These are phyloP conservation scores for Notospermus geniculatus DNA, from an alignment of 1,140 invertebrate species.

Conservation along the genomic window DNA sequence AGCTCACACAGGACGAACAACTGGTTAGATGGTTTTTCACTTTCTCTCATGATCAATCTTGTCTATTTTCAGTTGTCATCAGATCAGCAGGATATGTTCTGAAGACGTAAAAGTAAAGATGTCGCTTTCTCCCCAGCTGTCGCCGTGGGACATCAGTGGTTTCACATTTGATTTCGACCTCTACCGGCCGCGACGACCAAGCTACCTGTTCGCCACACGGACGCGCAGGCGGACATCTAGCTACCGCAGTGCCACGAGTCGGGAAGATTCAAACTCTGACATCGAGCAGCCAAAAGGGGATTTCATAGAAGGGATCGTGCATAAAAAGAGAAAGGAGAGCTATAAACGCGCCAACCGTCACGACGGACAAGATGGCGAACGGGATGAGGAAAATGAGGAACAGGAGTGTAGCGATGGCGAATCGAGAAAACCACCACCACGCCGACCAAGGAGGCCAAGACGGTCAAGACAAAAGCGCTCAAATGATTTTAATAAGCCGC, in stretches of 20 bases:
- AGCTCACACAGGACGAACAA: too few relatives aligned
- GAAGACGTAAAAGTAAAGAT: too few relatives aligned
- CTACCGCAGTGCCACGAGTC: slow-evolving; percentile 45
- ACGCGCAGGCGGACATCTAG: slow-evolving; percentile 41
- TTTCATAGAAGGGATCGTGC: slow-evolving; percentile 46
- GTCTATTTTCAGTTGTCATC: too few relatives aligned
- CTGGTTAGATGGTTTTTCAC: too few relatives aligned
- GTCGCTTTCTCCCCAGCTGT: slow-evolving; percentile 47
- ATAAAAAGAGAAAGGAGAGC: slow-evolving; percentile 44
- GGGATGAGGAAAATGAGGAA: slow-evolving; percentile 18
- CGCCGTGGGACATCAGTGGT: slow-evolving; percentile 46
- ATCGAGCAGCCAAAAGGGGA: slow-evolving; percentile 30
- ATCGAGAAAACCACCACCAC: slow-evolving; percentile 16
- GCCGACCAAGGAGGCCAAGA: slow-evolving; percentile 26
- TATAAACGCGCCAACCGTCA: slow-evolving; percentile 34
- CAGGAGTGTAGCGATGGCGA: slow-evolving; percentile 11
- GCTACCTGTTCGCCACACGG: slow-evolving; percentile 52
- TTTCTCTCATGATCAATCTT: too few relatives aligned
- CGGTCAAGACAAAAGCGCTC: slow-evolving; percentile 11
- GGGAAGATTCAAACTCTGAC: slow-evolving; percentile 29
- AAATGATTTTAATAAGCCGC: neutral
- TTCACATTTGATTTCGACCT: slow-evolving; percentile 49
- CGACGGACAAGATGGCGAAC: neutral
- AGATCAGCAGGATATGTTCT: too few relatives aligned
- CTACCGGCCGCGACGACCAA: slow-evolving; percentile 48